Conservation (phyloP, 2,888 invertebrate genomes). For the Melipona beecheii region DNA sequence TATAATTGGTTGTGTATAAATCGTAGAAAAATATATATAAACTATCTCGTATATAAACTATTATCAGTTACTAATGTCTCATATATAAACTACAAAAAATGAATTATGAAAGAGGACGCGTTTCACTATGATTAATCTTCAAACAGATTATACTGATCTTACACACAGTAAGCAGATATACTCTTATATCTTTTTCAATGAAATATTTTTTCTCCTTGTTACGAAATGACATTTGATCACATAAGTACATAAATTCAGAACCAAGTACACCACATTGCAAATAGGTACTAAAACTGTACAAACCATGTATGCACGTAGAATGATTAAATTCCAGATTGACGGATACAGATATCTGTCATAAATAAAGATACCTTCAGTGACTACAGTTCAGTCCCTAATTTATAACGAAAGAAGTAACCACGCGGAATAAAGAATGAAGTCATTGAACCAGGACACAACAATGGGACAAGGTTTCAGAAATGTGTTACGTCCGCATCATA, state of each 20-base stretch:
- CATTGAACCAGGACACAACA: not conserved
- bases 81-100: not conserved
- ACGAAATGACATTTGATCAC: not conserved
- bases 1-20: no score
- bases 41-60: no score
- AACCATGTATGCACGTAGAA: not conserved
- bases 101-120: not conserved
- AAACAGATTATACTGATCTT: not conserved
- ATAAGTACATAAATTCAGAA: not conserved
- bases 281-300: not conserved
- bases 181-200: not conserved
- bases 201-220: not conserved
- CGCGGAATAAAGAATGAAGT: constrained; percentile 18
- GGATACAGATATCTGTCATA: not conserved
- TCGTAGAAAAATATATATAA: no score
- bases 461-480: not conserved
- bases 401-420: not conserved
- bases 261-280: not conserved
- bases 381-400: not conserved
- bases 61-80: no score
- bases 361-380: no score
- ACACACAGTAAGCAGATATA: not conserved
- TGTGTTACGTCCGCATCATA: not conserved
- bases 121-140: not conserved
- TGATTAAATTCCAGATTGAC: not conserved